Percentiles rank a stretch among this genome's conserved stretches.
Evolutionary conservation across 1,140 invertebrate genomes (phyloP).

Genomic region (Drosophila bifasciata): DNA sequence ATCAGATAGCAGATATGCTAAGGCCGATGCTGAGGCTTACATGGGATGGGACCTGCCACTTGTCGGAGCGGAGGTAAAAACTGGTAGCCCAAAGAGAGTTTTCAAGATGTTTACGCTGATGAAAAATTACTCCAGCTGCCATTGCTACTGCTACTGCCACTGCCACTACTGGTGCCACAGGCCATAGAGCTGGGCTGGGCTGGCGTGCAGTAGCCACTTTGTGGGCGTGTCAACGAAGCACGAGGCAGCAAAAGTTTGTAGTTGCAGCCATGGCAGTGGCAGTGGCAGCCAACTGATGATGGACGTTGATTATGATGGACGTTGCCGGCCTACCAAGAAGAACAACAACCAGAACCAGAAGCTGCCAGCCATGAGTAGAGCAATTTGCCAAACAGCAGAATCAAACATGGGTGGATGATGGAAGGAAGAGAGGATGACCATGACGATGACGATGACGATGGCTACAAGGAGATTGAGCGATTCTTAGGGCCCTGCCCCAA

Average conservation of each 20-base stretch:
- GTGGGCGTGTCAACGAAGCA: constrained; percentile 42
- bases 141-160: constrained; percentile 68
- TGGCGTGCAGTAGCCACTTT: constrained; percentile 34
- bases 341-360: constrained; percentile 34
- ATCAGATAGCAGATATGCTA: constrained; percentile 71
- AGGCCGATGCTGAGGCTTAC: constrained; percentile 58
- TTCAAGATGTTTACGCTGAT: constrained; percentile 70
- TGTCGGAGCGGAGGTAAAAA: constrained; percentile 36
- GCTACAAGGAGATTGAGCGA: constrained; percentile 65
- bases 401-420: background rate
- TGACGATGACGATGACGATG: no score
- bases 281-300: constrained; percentile 76
- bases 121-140: constrained; percentile 77
- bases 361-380: constrained; percentile 29
- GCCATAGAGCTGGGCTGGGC: constrained; percentile 7
- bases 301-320: constrained; percentile 82
- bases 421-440: constrained; percentile 6
- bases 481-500: constrained; percentile 64
- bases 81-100: constrained; percentile 67
- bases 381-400: constrained; percentile 41
- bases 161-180: no score
- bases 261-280: constrained; percentile 61
- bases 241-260: constrained; percentile 41
- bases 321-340: constrained; percentile 61
- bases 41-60: constrained; percentile 32